Base-by-base conservation (phyloP, 2,797 vertebrate species). In the Sitta carolinensis region DNA sequence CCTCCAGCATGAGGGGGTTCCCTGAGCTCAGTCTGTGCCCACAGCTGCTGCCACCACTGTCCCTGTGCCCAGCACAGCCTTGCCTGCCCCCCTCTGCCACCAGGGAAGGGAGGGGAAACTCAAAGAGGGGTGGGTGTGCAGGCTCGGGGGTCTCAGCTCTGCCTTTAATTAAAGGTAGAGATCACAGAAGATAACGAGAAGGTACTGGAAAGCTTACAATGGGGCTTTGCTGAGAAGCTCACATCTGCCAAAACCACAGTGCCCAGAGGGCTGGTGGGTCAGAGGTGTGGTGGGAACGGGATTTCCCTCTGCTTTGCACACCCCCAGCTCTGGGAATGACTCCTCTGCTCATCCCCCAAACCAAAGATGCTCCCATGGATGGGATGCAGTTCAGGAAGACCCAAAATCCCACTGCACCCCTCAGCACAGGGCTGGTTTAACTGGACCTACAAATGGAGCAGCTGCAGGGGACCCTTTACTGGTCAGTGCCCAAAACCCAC, bases 1-100 rank as follows among this genome's bases (percentile, higher is more conserved):
- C 5, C 7, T 4, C 20, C 25, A 40, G 51, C 0, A 0, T 16
- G 42, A 77, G 1, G 3, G 13, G 7, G 8, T 64, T 20, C 9
- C 7, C 75, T 38, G 51, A 51, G 40, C 63, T 38, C 26, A 75
- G 52, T 6, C 40, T 16, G 7, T 63, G 48, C 59, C 93, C 30
- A 17, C 54, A 42, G 4, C 15, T 43, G 12, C 61, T 80, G 77
- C 50, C 48, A 14, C 12, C 9, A 2, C 54, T 45, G 21, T 47
- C 32, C 51, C 55, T 19, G 0, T 9, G 42, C 51, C 51, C 81
- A 30, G 34, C 55, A n/a, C 4, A 26, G 48, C 48, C 34, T 34
- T 34, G 7, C 21, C 66, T 36, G 30, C 13, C 45, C 26, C 15
- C 10, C 27, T 52, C 50, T 85, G 32, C 51, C 30, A 10, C 32